A percentile compares a stretch with the other conserved stretches of the same genome.
phyloP scores from a whole-genome alignment of 2,113 vertebrate species.

The Peromyscus maniculatus region DNA sequence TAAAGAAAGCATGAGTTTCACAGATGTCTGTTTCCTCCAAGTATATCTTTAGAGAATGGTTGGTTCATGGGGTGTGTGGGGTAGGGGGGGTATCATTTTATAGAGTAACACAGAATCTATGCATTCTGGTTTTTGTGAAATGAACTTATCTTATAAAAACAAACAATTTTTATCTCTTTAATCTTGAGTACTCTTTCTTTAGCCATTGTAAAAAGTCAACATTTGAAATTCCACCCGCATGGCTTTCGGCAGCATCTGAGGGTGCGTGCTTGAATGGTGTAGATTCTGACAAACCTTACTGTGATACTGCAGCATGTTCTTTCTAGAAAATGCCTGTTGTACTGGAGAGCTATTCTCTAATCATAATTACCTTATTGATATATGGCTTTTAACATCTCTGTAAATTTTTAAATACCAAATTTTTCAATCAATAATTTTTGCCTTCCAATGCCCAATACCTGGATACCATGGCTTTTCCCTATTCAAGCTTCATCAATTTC shows the following conservation, averaged over 20 bases:
- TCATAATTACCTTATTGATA: conserved; percentile 32
- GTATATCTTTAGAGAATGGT: conserved; percentile 30
- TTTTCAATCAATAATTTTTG: conserved; percentile 34
- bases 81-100: not conserved
- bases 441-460: not conserved
- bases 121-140: conserved; percentile 17
- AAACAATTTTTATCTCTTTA: conserved; percentile 55
- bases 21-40: conserved; percentile 49
- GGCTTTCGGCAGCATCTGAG: not conserved
- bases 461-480: not conserved
- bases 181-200: not conserved
- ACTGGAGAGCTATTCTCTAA: not conserved
- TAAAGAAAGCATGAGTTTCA: conserved; percentile 17
- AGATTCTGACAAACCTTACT: not conserved
- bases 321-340: conserved; percentile 23
- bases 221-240: not conserved
- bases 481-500: not conserved
- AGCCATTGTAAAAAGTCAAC: not conserved
- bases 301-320: not conserved
- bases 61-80: not conserved
- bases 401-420: conserved; percentile 35
- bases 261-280: not conserved
- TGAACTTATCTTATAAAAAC: conserved; percentile 25
- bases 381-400: conserved; percentile 19
- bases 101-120: conserved; percentile 46